Conservation (phyloP, 2,797 vertebrate species). For the Poeciliopsis presidionis region DNA sequence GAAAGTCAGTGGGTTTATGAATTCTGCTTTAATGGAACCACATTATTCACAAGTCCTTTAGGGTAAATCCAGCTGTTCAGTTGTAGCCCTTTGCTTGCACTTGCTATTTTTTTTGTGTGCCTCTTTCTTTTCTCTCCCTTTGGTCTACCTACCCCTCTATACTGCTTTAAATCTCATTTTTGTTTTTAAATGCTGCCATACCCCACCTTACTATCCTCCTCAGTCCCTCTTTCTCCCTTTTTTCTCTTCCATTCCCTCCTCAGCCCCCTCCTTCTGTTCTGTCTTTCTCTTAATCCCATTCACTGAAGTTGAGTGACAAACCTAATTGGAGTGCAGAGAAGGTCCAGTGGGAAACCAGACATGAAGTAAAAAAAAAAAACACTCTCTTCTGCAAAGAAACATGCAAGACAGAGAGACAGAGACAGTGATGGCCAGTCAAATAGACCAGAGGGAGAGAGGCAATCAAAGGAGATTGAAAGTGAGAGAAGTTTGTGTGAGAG, state of each 20-base stretch:
- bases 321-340: conserved; percentile 77
- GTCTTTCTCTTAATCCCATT: conserved; percentile 69
- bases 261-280: conserved; percentile 1
- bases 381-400: conserved; percentile 66
- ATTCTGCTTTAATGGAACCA: conserved; percentile 67
- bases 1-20: conserved; percentile 59
- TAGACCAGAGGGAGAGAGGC: conserved; percentile 53
- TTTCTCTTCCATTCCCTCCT: background rate
- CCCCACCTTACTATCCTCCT: conserved; percentile 24
- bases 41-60: conserved; percentile 73
- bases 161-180: conserved; percentile 33
- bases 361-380: conserved; percentile 66
- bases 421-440: conserved; percentile 73
- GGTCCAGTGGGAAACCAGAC: conserved; percentile 71
- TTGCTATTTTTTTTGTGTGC: conserved; percentile 30
- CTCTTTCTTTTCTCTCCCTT: conserved; percentile 26
- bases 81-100: conserved; percentile 28
- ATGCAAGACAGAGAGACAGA: conserved; percentile 55
- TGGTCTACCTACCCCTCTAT: conserved; percentile 40
- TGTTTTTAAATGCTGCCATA: conserved; percentile 41
- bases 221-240: background rate
- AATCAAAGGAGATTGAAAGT: conserved; percentile 54
- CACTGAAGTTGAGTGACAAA: conserved; percentile 78
- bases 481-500: conserved; percentile 10
- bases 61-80: conserved; percentile 71